A percentile compares a stretch with the other conserved stretches of the same genome.
phyloP scores from a whole-genome alignment of 1,140 invertebrate genomes.

The Polypedilum pembai region DNA sequence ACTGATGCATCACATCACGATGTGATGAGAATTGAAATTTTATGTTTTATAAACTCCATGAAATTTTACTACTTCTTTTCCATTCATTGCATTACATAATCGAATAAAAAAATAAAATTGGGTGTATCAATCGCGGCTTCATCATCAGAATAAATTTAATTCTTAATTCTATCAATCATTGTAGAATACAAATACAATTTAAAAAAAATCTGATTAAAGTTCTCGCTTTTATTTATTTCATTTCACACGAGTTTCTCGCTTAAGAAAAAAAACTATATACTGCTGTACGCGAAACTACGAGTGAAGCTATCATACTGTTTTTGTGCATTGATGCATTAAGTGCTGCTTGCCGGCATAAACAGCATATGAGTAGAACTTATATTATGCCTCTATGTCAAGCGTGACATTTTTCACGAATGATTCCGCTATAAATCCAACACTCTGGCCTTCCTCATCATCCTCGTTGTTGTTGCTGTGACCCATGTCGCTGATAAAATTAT shows the following conservation, averaged over 20 bases:
- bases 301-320: slow-evolving; percentile 21
- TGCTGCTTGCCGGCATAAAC: slow-evolving; percentile 6
- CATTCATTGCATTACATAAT: not conserved
- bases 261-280: not conserved
- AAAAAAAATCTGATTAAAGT: slow-evolving; percentile 8
- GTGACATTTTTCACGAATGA: slow-evolving; percentile 23
- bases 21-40: not conserved
- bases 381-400: slow-evolving; percentile 12
- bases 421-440: not conserved
- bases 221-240: not conserved
- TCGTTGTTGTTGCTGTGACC: not conserved
- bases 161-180: not conserved
- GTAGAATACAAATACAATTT: not conserved
- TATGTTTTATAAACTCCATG: not conserved
- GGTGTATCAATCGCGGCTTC: slow-evolving; percentile 22
- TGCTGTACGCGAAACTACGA: not conserved
- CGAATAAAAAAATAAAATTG: not conserved
- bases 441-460: not conserved
- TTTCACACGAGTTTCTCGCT: slow-evolving; percentile 5
- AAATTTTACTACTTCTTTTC: not conserved
- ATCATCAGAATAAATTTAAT: slow-evolving; percentile 19
- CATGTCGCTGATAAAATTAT: slow-evolving; percentile 4
- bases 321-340: slow-evolving; percentile 27
- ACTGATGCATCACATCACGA: no score
- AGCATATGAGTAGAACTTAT: not conserved